Base-by-base conservation (phyloP, 2,113 vertebrate species). In the mouse (Mus musculus) region DNA sequence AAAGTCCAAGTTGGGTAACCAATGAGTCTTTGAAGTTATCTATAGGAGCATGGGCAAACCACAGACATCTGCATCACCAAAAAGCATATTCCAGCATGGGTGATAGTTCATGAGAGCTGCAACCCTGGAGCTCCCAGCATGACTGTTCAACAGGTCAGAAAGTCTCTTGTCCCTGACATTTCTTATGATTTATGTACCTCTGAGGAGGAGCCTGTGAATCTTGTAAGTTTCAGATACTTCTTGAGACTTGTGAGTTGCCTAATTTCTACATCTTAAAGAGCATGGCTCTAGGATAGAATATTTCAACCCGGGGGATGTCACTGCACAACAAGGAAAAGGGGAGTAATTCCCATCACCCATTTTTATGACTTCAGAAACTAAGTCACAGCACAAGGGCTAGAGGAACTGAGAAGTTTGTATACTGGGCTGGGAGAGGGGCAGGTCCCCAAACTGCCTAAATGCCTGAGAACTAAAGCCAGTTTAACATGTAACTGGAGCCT, bases 291-390 rank as follows among this genome's bases (percentile, higher is more conserved):
- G 84, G 30, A 36, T 8, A 20, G 26, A 52, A 65, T 33, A 67
- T 56, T 86, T 30, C 36, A 65, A 59, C 59, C 28, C 81, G 65
- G 24, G 42, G 24, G 13, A 63, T 42, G 13, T 28, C n/a, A 42
- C 56, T 63, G n/a, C 3, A 28, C 20, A 63, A 84, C 7, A 14
- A 84, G 56, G 24, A 20, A 17, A 26, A 63, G 76, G 33, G 2
- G 54, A 71, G 20, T 33, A 9, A 72, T 5, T 61, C 11, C 16
- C 0, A 5, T 52, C 56, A 56, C 63, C 71, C 52, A 26, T 46
- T 20, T 28, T 56, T 49, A 11, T 14, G 9, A 20, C 52, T 42
- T 19, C 84, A 69, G 88, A 98, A 95, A 93, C 85, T 16, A 72
- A 97, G 90, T 71, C 86, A 46, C 63, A 54, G 77, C 9, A 11